Conservation (phyloP, 2,888 invertebrate genomes). For the Lissonota sp. region DNA sequence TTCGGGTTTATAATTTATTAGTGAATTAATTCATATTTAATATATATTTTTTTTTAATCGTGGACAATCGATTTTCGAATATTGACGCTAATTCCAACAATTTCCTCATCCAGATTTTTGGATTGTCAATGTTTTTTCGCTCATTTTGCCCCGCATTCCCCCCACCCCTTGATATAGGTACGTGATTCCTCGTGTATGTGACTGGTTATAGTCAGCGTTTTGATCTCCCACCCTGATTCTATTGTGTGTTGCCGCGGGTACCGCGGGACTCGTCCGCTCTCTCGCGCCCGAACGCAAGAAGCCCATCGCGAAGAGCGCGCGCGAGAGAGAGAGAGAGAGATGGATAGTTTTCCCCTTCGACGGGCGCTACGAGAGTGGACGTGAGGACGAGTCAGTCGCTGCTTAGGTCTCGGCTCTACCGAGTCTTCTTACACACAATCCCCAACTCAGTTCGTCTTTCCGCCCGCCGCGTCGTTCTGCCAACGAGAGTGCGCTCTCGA, state of each 20-base stretch:
- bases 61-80: too few species aligned
- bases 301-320: constrained; percentile 71
- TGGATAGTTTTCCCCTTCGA: constrained; percentile 14
- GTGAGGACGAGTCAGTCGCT: constrained; percentile 77
- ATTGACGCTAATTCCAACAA: too few species aligned
- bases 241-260: constrained; percentile 74
- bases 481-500: neutral
- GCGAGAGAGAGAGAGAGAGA: constrained; percentile 17
- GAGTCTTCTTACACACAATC: constrained; percentile 53
- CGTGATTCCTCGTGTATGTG: constrained; percentile 39
- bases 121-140: too few species aligned
- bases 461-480: neutral
- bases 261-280: constrained; percentile 70
- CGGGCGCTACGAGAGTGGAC: constrained; percentile 47
- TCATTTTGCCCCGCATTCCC: too few species aligned
- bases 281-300: constrained; percentile 72
- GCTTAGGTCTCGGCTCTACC: constrained; percentile 78
- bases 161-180: neutral
- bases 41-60: too few species aligned
- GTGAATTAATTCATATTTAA: too few species aligned
- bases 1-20: too few species aligned
- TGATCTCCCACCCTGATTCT: constrained; percentile 80
- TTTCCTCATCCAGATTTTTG: too few species aligned
- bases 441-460: neutral
- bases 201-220: constrained; percentile 74